Percentiles rank a stretch among this genome's conserved stretches.
Evolutionary conservation across 1,140 invertebrate species (phyloP).

Genomic region (Riptortus pedestris): DNA sequence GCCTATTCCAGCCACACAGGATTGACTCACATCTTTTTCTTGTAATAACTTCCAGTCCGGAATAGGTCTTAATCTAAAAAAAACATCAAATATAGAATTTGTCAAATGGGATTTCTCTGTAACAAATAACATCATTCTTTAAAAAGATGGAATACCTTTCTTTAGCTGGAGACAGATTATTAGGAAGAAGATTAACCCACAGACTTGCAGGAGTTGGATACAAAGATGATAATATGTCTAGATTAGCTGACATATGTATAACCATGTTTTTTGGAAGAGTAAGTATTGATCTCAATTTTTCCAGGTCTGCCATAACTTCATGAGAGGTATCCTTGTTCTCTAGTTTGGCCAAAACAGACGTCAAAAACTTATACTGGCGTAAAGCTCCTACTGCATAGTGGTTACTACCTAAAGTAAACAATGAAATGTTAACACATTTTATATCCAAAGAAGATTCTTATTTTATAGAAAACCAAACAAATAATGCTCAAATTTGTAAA

Average conservation of each 20-base stretch:
- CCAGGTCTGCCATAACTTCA: constrained; percentile 50
- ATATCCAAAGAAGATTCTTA: neutral
- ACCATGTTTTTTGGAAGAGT: constrained; percentile 48
- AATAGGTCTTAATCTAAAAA: constrained; percentile 40
- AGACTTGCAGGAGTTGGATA: constrained; percentile 41
- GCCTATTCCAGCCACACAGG: constrained; percentile 65
- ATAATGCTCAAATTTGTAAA: neutral
- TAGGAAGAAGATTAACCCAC: constrained; percentile 44
- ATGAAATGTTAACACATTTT: neutral
- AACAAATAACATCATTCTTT: neutral
- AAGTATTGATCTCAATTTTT: constrained; percentile 48
- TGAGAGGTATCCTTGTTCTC: constrained; percentile 41
- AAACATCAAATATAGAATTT: constrained; percentile 12
- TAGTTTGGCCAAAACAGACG: constrained; percentile 49
- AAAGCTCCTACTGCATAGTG: constrained; percentile 55
- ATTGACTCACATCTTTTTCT: constrained; percentile 33
- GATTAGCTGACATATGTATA: constrained; percentile 61
- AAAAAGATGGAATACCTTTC: constrained; percentile 36
- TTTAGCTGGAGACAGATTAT: constrained; percentile 33
- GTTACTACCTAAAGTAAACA: constrained; percentile 53
- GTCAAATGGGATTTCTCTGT: neutral
- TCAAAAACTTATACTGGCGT: constrained; percentile 66
- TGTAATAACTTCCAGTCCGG: constrained; percentile 41
- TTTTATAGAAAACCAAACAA: neutral
- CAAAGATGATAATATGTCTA: constrained; percentile 45